Base-by-base conservation (phyloP, 2,797 vertebrate species). In the Luscinia luscinia region DNA sequence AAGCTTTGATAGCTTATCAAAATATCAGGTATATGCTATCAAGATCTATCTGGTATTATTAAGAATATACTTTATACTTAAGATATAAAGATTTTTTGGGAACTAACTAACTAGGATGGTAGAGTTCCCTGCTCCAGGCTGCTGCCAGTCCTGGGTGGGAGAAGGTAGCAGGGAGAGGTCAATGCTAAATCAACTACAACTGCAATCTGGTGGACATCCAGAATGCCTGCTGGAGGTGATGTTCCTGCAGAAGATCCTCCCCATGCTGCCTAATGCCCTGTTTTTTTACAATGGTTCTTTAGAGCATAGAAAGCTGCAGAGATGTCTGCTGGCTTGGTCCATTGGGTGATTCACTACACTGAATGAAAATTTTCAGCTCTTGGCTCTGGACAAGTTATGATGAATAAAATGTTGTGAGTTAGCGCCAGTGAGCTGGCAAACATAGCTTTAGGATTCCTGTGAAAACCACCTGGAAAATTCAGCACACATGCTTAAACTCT, bases 381-480 rank as follows among this genome's bases (percentile, higher is more conserved):
- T 74, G 32, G 20, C 19, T 78, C 36, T 82, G 41, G 27, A 63
- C 12, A 61, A 83, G 13, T 17, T 11, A 9, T 27, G 40, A 43
- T 62, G 46, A 79, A n/a, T 15, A 21, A 74, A 62, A 59, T 0
- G 1, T 11, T 1, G 0, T 40, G 32, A 67, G 9, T 40, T 61
- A 34, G n/a, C 62, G 36, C n/a, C 20, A 64, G 24, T 9, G 21
- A 68, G 23, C 5, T n/a, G 49, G 52, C 6, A 24, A 89, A 61
- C 2, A 2, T 5, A 57, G 36, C 46, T 72, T 81, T 41, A 54
- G 24, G 26, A 66, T 84, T 77, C 40, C 67, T 48, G 12, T 34
- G 43, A 78, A 87, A 84, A 74, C 15, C 43, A 30, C 23, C 19
- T 77, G 66, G 38, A 58, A 69, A 70, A 74, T 49, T 69, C 43